phyloP scores from a whole-genome alignment of 2,888 invertebrate genomes.

The Selenia dentaria region DNA sequence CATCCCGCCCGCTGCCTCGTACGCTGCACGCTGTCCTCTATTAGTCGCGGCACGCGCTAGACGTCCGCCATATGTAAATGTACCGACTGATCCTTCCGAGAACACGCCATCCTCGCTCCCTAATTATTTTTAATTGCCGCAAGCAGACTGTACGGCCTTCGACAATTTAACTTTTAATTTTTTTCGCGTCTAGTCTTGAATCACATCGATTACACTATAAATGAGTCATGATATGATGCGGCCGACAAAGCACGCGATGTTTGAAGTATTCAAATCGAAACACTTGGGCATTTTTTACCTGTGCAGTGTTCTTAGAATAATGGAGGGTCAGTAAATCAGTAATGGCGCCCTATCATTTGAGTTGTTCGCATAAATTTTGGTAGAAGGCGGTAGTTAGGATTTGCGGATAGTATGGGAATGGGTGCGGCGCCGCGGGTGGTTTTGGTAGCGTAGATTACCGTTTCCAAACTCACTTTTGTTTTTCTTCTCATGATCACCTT shows the following conservation, averaged over 20 bases:
- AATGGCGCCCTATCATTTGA: slow-evolving; percentile 80
- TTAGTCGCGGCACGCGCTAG: slow-evolving; percentile 27
- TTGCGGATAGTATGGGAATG: slow-evolving; percentile 43
- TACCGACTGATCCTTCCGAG: slow-evolving; percentile 74
- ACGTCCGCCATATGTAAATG: slow-evolving; percentile 77
- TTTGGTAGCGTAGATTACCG: slow-evolving; percentile 22
- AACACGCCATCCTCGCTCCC: slow-evolving; percentile 76
- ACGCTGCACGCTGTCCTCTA: slow-evolving; percentile 25
- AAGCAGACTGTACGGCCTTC: slow-evolving; percentile 73
- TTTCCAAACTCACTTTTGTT: slow-evolving; percentile 30
- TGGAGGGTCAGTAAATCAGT: slow-evolving; percentile 71
- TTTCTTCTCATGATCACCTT: slow-evolving; percentile 14
- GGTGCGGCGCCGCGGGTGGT: slow-evolving; percentile 60
- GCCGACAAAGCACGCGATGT: slow-evolving; percentile 57
- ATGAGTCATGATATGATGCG: slow-evolving; percentile 57
- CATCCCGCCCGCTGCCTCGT: background rate
- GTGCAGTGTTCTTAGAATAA: slow-evolving; percentile 69
- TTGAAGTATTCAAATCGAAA: slow-evolving; percentile 40
- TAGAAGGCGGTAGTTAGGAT: slow-evolving; percentile 54
- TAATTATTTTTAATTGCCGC: slow-evolving; percentile 85
- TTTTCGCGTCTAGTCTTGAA: slow-evolving; percentile 80
- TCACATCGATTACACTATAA: slow-evolving; percentile 68
- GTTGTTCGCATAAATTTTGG: slow-evolving; percentile 67
- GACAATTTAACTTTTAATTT: slow-evolving; percentile 71
- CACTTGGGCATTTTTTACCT: slow-evolving; percentile 68